Evolutionary conservation across 2,888 invertebrate species (phyloP).

Genomic region (Scaptomyza polygonia): DNA sequence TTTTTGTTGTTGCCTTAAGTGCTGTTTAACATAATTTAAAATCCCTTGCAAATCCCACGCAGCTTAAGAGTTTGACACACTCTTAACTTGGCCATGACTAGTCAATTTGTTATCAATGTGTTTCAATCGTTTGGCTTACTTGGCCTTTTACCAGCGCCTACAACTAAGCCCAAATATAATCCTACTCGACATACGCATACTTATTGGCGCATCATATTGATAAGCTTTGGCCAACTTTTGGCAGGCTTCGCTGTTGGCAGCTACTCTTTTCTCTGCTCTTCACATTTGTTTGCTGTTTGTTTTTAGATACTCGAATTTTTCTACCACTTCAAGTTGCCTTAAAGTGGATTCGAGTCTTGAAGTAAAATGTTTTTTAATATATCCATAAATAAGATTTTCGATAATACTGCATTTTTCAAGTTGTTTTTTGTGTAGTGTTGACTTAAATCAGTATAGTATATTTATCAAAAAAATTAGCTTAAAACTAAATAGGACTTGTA

Average conservation of each 20-base stretch:
- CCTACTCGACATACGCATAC: conserved; percentile 59
- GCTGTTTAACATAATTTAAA: conserved; percentile 23
- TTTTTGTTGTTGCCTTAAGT: conserved; percentile 2
- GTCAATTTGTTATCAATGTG: conserved; percentile 62
- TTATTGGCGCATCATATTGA: conserved; percentile 50
- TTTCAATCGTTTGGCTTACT: conserved; percentile 61
- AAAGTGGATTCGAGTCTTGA: neutral
- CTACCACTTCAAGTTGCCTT: neutral
- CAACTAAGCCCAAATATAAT: conserved; percentile 55
- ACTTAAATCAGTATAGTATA: neutral
- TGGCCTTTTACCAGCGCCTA: conserved; percentile 53
- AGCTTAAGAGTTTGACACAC: conserved; percentile 9
- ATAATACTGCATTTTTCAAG: no score
- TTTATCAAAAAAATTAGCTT: neutral
- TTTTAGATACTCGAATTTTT: conserved; percentile 3
- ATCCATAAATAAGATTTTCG: neutral
- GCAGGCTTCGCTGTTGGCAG: conserved; percentile 30
- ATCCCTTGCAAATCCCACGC: conserved; percentile 26
- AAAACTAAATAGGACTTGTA: no score
- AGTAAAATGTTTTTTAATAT: no score
- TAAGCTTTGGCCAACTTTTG: conserved; percentile 62
- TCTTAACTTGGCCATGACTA: conserved; percentile 55
- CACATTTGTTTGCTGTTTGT: conserved; percentile 5
- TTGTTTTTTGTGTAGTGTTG: neutral
- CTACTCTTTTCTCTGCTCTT: neutral